Conservation (phyloP, 2,113 vertebrate genomes). For the Esox niger region DNA sequence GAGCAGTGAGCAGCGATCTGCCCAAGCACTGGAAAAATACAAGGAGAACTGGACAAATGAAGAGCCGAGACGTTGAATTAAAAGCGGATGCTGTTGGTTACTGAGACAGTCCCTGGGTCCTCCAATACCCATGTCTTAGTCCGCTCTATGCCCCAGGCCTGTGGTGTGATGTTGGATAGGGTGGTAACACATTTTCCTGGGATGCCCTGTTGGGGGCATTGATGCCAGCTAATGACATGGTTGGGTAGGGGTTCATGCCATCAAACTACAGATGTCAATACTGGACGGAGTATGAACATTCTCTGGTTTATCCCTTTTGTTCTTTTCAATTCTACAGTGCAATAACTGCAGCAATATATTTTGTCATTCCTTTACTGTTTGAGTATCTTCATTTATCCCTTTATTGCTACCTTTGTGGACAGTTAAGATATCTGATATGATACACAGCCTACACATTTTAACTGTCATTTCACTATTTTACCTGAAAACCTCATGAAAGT, state of each 20-base stretch:
- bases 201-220: slow-evolving; percentile 21
- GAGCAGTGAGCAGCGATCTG: slow-evolving; percentile 43
- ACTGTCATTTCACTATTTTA: neutral
- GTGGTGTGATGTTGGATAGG: slow-evolving; percentile 22
- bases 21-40: slow-evolving; percentile 53
- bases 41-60: slow-evolving; percentile 61
- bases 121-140: slow-evolving; percentile 41
- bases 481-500: neutral
- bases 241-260: slow-evolving; percentile 8
- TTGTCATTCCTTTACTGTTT: too few relatives aligned
- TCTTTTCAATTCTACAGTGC: neutral
- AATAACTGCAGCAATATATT: neutral
- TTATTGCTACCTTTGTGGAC: too few relatives aligned
- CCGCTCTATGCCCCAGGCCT: neutral
- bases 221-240: slow-evolving; percentile 49
- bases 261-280: slow-evolving; percentile 11
- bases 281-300: slow-evolving; percentile 23
- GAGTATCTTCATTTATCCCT: too few relatives aligned
- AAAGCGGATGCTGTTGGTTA: slow-evolving; percentile 54
- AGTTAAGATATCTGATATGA: neutral
- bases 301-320: slow-evolving; percentile 12
- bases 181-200: slow-evolving; percentile 38
- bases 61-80: slow-evolving; percentile 62
- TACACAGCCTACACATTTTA: neutral
- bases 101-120: slow-evolving; percentile 38